Evolutionary conservation across 2,797 vertebrate species (phyloP).

Genomic region (Aeoliscus strigatus): DNA sequence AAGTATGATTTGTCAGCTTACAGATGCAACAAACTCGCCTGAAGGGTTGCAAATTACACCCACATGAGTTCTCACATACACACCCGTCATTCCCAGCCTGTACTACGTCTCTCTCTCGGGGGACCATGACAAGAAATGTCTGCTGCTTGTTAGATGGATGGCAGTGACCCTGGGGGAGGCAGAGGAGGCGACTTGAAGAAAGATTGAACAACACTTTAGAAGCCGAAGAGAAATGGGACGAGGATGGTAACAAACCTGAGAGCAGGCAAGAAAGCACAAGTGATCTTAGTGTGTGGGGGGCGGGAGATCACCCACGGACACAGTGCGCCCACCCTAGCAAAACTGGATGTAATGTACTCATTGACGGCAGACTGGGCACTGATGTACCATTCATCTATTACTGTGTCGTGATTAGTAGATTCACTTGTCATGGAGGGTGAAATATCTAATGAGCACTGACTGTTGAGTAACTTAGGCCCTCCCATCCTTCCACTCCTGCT

Average conservation of each 20-base stretch:
- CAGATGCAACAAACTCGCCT: constrained; percentile 23
- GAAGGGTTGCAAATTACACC: constrained; percentile 13
- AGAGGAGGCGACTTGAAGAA: constrained; percentile 1
- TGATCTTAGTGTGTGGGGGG: no score
- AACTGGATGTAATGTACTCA: no score
- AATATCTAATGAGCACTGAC: no score
- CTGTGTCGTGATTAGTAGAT: no score
- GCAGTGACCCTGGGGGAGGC: constrained; percentile 27
- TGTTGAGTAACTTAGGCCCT: no score
- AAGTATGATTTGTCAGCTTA: constrained; percentile 47
- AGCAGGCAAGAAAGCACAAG: no score
- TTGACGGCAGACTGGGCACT: no score
- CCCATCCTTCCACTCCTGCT: no score
- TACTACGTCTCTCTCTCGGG: constrained; percentile 3
- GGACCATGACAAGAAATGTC: constrained; percentile 23
- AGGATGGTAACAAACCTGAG: not conserved
- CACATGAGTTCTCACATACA: constrained; percentile 6
- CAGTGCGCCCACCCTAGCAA: no score
- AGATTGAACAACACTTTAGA: not conserved
- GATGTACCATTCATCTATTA: no score
- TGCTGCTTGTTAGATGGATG: constrained; percentile 38
- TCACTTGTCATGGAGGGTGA: no score
- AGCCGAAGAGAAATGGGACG: not conserved
- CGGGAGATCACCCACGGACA: no score
- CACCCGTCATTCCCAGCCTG: constrained; percentile 16